Evolutionary conservation across 2,113 vertebrate genomes (phyloP).

Genomic region (Tautogolabrus adspersus): DNA sequence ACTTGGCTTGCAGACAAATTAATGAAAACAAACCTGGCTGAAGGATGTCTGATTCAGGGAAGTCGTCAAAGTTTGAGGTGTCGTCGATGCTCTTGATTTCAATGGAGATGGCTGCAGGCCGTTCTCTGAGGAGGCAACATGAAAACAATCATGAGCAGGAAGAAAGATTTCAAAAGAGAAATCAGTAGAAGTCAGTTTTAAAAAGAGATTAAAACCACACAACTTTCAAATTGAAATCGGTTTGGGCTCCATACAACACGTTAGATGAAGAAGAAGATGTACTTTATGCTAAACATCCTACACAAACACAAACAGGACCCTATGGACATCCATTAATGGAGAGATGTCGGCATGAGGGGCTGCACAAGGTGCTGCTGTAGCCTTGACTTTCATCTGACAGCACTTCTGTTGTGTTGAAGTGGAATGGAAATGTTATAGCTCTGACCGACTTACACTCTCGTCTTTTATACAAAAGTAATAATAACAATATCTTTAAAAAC

Average conservation of each 20-base stretch:
- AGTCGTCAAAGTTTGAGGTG: conserved; percentile 97
- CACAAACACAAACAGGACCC: too few relatives aligned
- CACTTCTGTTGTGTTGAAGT: neutral
- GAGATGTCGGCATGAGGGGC: too few relatives aligned
- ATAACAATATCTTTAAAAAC: too few relatives aligned
- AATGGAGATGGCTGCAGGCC: conserved; percentile 95
- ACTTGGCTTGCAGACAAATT: neutral
- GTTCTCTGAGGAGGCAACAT: conserved; percentile 83
- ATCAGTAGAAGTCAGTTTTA: too few relatives aligned
- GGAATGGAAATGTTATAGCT: neutral
- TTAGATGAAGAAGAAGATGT: too few relatives aligned
- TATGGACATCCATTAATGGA: too few relatives aligned
- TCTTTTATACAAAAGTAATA: neutral
- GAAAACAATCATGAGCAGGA: neutral
- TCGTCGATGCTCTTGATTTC: conserved; percentile 98
- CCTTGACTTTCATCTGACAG: neutral
- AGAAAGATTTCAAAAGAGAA: too few relatives aligned
- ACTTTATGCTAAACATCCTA: too few relatives aligned
- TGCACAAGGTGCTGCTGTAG: too few relatives aligned
- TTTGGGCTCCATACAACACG: too few relatives aligned
- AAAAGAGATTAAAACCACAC: too few relatives aligned
- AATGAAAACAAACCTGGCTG: conserved; percentile 89
- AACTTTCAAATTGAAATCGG: too few relatives aligned
- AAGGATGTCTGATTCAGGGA: conserved; percentile 97
- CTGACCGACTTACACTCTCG: neutral